Base-by-base conservation (phyloP, 2,888 invertebrate genomes). In the Aporophyla lueneburgensis region DNA sequence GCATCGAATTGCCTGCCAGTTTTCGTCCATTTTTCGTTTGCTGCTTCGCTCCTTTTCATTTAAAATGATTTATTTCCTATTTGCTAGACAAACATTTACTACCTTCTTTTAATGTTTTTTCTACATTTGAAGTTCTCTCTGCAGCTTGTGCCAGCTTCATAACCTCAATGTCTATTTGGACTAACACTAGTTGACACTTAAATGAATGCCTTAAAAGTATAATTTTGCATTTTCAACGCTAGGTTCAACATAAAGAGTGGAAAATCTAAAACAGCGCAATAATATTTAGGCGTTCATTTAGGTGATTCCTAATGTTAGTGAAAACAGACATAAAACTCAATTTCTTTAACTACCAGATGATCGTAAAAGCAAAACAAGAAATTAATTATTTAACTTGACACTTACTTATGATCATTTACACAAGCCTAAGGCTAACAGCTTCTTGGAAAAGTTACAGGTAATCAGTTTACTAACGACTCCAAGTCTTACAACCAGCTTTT, bases 401-500 rank as follows among this genome's bases (percentile, higher is more conserved):
- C 62, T 46, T 74, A 83, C 70, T 54, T 61, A 62, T n/a, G 46
- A 51, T 33, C 16, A 78, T 63, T 59, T 51, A 67, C 54, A 71
- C 63, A 69, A 65, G 61, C 74, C 27, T 84, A 75, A 75, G 68
- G 71, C 65, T 68, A 72, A 77, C 53, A 46, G 51, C 56, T 71
- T 63, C 73, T 40, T 74, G 74, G 78, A 83, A 88, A 86, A 81
- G 76, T 33, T 65, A 24, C 12, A 27, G 12, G 68, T 59, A 69
- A 80, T 74, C 72, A 75, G 53, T 63, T 72, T 70, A 76, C 73
- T 78, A 77, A 82, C 78, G 53, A 79, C 78, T 81, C 58, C 51
- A 78, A 24, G 66, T 65, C 4, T 76, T 61, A 62, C 1, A 81
- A 88, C 76, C 81, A 81, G 86, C 74, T 91, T 86, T 81, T 86